Conservation (phyloP, 2,797 vertebrate genomes). For the Buceros bicornis region DNA sequence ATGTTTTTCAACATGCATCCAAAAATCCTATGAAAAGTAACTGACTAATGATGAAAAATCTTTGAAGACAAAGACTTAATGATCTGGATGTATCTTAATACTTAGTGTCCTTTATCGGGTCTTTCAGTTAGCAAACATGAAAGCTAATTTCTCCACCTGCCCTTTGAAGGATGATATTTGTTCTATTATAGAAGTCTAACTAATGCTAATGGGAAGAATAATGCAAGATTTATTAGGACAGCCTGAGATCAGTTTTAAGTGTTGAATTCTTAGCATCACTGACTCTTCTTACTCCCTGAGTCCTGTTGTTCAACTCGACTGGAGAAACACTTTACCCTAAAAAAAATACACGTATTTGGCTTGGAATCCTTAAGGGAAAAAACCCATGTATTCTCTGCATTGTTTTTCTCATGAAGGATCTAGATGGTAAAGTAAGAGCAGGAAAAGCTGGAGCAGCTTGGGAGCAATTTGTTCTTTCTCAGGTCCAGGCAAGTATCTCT, state of each 20-base stretch:
- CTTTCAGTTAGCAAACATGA: background rate
- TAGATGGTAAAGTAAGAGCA: background rate
- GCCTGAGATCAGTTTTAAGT: background rate
- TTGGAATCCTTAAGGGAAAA: background rate
- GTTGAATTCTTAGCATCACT: conserved; percentile 13
- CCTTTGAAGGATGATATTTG: background rate
- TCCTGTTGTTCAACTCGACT: background rate
- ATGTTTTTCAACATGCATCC: background rate
- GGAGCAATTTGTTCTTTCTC: background rate
- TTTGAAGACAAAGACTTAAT: background rate
- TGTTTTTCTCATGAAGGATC: background rate
- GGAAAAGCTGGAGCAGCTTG: background rate
- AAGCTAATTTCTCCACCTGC: background rate
- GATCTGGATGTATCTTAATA: background rate
- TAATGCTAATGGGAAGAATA: background rate
- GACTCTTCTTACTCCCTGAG: background rate
- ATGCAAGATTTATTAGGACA: conserved; percentile 11
- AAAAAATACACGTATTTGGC: background rate
- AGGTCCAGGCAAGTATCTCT: background rate
- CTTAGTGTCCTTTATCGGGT: background rate
- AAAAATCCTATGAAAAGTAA: background rate
- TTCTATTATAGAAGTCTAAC: background rate
- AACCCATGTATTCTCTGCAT: background rate
- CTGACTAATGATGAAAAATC: background rate
- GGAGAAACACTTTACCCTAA: background rate